Conservation (phyloP, 2,888 invertebrate species). For the Stenchaetothrips biformis region DNA sequence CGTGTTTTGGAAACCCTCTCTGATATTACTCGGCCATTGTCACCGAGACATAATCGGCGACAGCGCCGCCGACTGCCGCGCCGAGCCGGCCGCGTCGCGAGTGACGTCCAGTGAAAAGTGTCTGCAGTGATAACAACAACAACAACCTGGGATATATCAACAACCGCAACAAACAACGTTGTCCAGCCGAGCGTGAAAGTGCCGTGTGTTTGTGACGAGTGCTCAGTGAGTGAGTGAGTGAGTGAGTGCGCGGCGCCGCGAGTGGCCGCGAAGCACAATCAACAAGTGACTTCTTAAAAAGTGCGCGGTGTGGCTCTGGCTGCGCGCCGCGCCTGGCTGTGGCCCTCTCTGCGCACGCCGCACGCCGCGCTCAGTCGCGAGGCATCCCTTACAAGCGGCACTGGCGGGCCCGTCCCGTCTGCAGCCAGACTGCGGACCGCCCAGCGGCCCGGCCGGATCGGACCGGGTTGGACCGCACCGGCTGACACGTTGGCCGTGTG, state of each 20-base stretch:
- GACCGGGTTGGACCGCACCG: not conserved
- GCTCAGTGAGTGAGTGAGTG: not conserved
- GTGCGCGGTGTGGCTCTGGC: conserved; percentile 48
- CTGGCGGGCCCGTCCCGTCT: not conserved
- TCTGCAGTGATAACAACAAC: not conserved
- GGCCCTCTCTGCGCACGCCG: not conserved
- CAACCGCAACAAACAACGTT: not conserved
- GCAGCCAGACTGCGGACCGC: not conserved
- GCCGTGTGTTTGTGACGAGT: not conserved
- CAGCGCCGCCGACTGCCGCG: not conserved
- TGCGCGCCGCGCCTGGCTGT: conserved; percentile 43
- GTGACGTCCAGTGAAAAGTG: no score
- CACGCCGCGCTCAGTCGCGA: not conserved
- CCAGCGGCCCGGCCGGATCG: not conserved
- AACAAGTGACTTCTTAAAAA: conserved; percentile 19
- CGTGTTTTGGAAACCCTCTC: no score
- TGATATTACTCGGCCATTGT: not conserved
- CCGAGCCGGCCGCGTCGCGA: no score
- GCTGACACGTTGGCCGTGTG: not conserved
- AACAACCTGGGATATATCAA: not conserved
- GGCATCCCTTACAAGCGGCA: not conserved
- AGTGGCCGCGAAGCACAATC: conserved; percentile 3
- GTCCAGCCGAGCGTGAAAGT: not conserved
- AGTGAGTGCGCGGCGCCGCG: not conserved
- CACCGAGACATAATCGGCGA: not conserved